Base-by-base conservation (phyloP, 2,888 invertebrate genomes). In the Euzetes globulus region DNA sequence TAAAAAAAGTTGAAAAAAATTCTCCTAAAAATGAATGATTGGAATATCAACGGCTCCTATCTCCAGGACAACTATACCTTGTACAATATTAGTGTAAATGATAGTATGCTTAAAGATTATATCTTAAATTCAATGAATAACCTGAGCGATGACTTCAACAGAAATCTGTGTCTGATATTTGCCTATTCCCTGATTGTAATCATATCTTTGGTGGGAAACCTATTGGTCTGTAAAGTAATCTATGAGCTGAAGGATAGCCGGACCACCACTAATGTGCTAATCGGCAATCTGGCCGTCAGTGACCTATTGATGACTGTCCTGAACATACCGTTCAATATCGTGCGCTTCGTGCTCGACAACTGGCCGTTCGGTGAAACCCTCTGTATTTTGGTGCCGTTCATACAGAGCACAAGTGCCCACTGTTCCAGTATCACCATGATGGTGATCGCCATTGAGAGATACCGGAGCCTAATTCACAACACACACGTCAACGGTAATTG, bases 241-340 rank as follows among this genome's bases (percentile, higher is more conserved):
- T 80, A 84, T 50, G 80, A 83, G 27, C 85, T 85, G 78, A 82
- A 84, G 77, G 80, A 83, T 71, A 84, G 86, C 83, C 85, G 85
- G 78, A 85, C 85, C 0, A 83, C 86, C 58, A 86, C 86, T 0
- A 86, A 86, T 79, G 83, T 85, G 19, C 85, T 86, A 79, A 84
- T 86, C 74, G 84, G 85, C 17, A 87, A 87, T 78, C 80, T 86
- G 76, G 86, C 86, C 1, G 80, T 85, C 4, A 85, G 85, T 0
- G 81, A 82, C 75, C 77, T 81, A 2, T 74, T 81, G 25, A 80
- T 82, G 79, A 81, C 81, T 0, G 79, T 81, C 15, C 79, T 84
- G 55, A 84, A 84, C 77, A 82, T 85, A 33, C 84, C 84, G 1
- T 83, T 84, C 77, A 84, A 83, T 77, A 81, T 84, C n/a, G 81